phyloP scores from a whole-genome alignment of 2,888 invertebrate species.

The Arge pagana region DNA sequence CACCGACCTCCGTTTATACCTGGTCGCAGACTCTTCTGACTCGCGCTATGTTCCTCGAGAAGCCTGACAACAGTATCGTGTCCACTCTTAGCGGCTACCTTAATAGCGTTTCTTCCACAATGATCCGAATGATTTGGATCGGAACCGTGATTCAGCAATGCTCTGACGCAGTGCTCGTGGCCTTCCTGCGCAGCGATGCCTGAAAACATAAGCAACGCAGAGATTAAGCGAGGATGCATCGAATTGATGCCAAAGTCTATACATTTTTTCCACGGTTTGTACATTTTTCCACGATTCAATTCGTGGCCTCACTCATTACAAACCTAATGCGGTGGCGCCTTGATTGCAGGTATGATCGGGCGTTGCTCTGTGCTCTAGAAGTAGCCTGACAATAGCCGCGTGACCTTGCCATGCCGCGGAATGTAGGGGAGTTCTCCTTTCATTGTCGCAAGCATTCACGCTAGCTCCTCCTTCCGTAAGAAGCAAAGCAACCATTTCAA shows the following conservation, averaged over 20 bases:
- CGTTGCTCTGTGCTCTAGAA: slow-evolving; percentile 79
- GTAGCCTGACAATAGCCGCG: slow-evolving; percentile 77
- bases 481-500: slow-evolving; percentile 87
- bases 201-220: no score
- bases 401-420: slow-evolving; percentile 97
- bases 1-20: slow-evolving; percentile 51
- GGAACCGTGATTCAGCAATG: slow-evolving; percentile 80
- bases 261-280: no score
- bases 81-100: slow-evolving; percentile 90
- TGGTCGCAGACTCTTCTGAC: slow-evolving; percentile 52
- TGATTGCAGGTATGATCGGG: slow-evolving; percentile 93
- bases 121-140: slow-evolving; percentile 85
- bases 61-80: slow-evolving; percentile 83
- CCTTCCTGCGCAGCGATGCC: slow-evolving; percentile 97
- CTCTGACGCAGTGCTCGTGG: slow-evolving; percentile 88
- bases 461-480: slow-evolving; percentile 81
- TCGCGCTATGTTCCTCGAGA: slow-evolving; percentile 67
- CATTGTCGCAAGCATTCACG: slow-evolving; percentile 87
- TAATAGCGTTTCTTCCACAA: slow-evolving; percentile 83
- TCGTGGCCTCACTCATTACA: no score
- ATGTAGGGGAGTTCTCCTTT: slow-evolving; percentile 87
- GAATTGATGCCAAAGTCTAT: no score
- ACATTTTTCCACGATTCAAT: no score
- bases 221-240: no score
- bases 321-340: slow-evolving; percentile 90